Percentiles rank a stretch among this genome's conserved stretches.
These are phyloP conservation scores for Trachelus tabidus DNA, from an alignment of 2,888 invertebrate species.

Conservation along the genomic window DNA sequence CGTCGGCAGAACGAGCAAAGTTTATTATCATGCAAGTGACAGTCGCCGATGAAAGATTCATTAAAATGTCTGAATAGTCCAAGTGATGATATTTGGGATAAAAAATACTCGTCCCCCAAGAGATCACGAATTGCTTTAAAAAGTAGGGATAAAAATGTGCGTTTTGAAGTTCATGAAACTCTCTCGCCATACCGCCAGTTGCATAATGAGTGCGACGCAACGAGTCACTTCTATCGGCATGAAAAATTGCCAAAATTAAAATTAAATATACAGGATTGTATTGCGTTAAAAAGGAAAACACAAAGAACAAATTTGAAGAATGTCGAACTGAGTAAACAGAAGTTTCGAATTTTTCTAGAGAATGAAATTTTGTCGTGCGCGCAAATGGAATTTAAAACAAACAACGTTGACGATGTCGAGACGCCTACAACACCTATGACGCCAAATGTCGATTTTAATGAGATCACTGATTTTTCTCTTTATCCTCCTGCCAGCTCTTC, in stretches of 20 bases:
- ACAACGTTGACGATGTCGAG: conserved; percentile 9
- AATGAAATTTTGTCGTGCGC: conserved; percentile 39
- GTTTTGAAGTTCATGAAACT: neutral
- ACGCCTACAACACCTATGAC: conserved; percentile 29
- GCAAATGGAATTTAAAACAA: conserved; percentile 29
- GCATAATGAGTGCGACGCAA: conserved; percentile 1
- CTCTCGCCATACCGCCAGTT: conserved; percentile 13
- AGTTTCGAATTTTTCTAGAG: conserved; percentile 39
- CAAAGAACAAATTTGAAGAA: conserved; percentile 39
- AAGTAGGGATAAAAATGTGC: neutral
- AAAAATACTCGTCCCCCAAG: conserved; percentile 5
- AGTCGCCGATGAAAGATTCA: conserved; percentile 18
- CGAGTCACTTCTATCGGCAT: neutral
- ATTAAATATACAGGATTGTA: conserved; percentile 22
- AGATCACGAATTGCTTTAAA: neutral
- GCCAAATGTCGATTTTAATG: conserved; percentile 30
- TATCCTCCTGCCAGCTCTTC: conserved; percentile 19
- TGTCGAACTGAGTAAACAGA: conserved; percentile 36
- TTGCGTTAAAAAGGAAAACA: conserved; percentile 15
- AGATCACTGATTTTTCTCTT: conserved; percentile 29
- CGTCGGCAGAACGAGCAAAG: conserved; percentile 57
- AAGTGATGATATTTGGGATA: neutral
- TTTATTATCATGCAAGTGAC: conserved; percentile 56
- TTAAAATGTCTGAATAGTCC: neutral
- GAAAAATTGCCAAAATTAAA: conserved; percentile 20